Evolutionary conservation across 2,888 invertebrate genomes (phyloP).

Genomic region (Tribolium freemani): DNA sequence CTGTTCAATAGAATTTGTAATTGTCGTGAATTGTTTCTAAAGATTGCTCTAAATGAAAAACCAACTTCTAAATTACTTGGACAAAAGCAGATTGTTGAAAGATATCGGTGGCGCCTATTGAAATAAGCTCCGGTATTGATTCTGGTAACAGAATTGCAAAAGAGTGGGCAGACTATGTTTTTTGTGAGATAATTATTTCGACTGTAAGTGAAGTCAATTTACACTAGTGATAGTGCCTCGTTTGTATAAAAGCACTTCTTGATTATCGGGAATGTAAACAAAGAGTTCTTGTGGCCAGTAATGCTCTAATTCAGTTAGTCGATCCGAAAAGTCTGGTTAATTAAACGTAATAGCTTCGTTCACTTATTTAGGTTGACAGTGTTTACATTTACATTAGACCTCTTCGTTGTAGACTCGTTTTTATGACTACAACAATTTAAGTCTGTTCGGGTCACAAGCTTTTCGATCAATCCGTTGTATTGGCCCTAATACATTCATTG

Average conservation of each 20-base stretch:
- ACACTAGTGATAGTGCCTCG: neutral
- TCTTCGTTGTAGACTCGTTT: constrained; percentile 1
- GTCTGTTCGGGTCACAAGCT: neutral
- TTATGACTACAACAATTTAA: neutral
- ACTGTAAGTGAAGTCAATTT: neutral
- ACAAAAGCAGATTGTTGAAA: neutral
- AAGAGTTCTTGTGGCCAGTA: constrained; percentile 9
- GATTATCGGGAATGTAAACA: neutral
- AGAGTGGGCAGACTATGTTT: neutral
- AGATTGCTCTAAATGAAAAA: too few relatives aligned
- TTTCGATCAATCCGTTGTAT: constrained; percentile 9
- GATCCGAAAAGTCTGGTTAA: constrained; percentile 23
- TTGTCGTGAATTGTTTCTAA: too few relatives aligned
- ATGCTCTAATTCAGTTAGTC: constrained; percentile 8
- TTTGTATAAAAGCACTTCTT: neutral
- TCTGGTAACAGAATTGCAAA: neutral
- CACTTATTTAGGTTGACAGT: constrained; percentile 23
- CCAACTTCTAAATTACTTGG: too few relatives aligned
- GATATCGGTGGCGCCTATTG: neutral
- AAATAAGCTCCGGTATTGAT: neutral
- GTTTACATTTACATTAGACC: constrained; percentile 28
- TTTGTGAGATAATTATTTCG: neutral
- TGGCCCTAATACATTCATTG: constrained; percentile 48
- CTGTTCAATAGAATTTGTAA: too few relatives aligned
- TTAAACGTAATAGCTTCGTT: constrained; percentile 18